These are phyloP conservation scores for Crax fasciolata DNA, from an alignment of 2,797 vertebrate genomes.

Conservation along the genomic window DNA sequence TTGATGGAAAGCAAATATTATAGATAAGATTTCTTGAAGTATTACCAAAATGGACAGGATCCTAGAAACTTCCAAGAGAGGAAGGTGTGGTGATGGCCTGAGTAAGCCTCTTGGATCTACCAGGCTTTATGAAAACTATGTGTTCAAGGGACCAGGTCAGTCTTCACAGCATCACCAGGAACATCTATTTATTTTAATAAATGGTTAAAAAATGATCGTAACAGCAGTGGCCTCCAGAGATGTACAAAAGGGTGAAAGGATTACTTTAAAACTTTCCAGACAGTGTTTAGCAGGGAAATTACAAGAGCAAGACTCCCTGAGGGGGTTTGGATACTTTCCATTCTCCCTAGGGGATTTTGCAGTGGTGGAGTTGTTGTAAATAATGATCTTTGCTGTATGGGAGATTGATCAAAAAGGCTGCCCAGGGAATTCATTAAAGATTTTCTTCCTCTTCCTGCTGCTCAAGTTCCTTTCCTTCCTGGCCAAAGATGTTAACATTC, in stretches of 20 bases:
- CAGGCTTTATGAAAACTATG: rapidly evolving
- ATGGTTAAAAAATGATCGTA: neutral
- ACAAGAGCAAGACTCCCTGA: neutral
- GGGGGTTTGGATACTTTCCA: neutral
- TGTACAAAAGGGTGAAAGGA: neutral
- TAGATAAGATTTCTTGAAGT: neutral
- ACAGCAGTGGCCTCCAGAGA: neutral
- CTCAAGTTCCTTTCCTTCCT: neutral
- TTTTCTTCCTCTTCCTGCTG: neutral
- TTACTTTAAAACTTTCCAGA: neutral
- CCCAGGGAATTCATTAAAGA: neutral
- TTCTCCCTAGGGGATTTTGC: neutral
- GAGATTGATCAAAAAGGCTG: neutral
- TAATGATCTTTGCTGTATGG: neutral
- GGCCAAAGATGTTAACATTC: neutral
- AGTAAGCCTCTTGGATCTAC: neutral
- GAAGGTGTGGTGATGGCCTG: neutral
- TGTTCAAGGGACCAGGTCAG: neutral
- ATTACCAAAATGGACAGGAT: neutral
- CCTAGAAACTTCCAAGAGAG: neutral
- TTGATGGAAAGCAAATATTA: neutral
- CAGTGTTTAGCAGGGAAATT: neutral
- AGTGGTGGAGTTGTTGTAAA: neutral
- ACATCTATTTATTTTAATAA: neutral
- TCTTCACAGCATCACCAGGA: neutral